Conservation (phyloP, 2,888 invertebrate species). For the Stratiomys singularior region DNA sequence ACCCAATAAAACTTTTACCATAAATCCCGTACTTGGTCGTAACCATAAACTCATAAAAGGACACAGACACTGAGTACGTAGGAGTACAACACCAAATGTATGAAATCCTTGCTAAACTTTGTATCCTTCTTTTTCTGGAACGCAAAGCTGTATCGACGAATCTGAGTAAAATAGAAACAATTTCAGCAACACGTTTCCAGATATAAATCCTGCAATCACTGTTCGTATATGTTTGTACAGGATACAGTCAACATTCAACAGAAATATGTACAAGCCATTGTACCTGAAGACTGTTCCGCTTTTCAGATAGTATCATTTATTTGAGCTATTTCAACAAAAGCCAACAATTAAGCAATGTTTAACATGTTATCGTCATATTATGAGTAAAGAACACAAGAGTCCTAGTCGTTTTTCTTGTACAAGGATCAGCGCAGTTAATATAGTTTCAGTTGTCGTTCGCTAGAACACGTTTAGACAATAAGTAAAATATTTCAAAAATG, state of each 20-base stretch:
- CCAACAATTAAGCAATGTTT: no score
- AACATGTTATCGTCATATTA: no score
- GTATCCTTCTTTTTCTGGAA: not conserved
- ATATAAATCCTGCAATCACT: no score
- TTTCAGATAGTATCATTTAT: conserved; percentile 30
- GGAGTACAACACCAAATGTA: no score
- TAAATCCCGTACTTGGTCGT: conserved; percentile 26
- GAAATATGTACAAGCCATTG: conserved; percentile 8
- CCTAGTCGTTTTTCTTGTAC: no score
- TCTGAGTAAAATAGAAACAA: not conserved
- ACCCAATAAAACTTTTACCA: conserved; percentile 42
- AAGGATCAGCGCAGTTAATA: no score
- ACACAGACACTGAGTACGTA: not conserved
- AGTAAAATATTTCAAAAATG: no score
- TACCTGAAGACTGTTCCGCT: conserved; percentile 28
- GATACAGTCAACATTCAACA: conserved; percentile 13
- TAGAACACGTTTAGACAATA: no score
- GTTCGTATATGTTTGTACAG: not conserved
- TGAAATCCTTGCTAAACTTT: not conserved
- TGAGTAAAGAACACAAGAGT: no score
- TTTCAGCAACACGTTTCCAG: not conserved
- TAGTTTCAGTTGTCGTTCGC: no score
- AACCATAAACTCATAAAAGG: conserved; percentile 33
- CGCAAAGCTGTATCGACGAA: not conserved
- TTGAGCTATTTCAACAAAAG: no score